Percentiles rank a stretch among this genome's conserved stretches.
phyloP scores from a whole-genome alignment of 2,888 invertebrate genomes.

The Orthosia cruda region DNA sequence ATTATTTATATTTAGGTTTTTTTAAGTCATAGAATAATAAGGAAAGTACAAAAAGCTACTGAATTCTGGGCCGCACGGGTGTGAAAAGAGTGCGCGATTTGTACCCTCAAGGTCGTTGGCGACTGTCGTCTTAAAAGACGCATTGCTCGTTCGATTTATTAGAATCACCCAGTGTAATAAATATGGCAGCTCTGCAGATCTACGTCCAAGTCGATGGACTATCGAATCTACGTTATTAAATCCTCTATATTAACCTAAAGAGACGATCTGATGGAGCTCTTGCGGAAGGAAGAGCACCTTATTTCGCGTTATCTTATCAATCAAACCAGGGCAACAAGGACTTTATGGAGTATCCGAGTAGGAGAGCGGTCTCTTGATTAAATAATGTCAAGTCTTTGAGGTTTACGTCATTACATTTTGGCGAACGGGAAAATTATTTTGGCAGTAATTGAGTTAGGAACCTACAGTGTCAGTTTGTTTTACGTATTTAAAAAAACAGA shows the following conservation, averaged over 20 bases:
- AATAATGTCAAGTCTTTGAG: slow-evolving; percentile 37
- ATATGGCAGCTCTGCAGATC: not conserved
- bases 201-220: too few species aligned
- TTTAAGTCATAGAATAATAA: too few species aligned
- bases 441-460: not conserved
- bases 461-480: not conserved
- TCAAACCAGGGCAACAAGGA: slow-evolving; percentile 10
- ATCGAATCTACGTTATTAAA: too few species aligned
- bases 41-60: too few species aligned
- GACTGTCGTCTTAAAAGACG: too few species aligned
- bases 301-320: slow-evolving; percentile 41
- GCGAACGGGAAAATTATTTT: not conserved
- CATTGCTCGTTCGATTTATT: too few species aligned
- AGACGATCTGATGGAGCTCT: slow-evolving; percentile 1
- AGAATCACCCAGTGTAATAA: too few species aligned
- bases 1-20: too few species aligned
- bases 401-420: slow-evolving; percentile 12
- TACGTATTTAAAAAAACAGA: not conserved
- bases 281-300: slow-evolving; percentile 8
- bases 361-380: slow-evolving; percentile 21
- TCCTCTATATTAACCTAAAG: slow-evolving; percentile 19
- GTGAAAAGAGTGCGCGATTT: too few species aligned
- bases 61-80: too few species aligned
- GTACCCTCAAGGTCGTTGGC: too few species aligned
- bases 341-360: slow-evolving; percentile 11